Evolutionary conservation across 2,797 vertebrate genomes (phyloP), one percentile per base, ranked within the genome.

Genomic region (Falco rusticolus): DNA sequence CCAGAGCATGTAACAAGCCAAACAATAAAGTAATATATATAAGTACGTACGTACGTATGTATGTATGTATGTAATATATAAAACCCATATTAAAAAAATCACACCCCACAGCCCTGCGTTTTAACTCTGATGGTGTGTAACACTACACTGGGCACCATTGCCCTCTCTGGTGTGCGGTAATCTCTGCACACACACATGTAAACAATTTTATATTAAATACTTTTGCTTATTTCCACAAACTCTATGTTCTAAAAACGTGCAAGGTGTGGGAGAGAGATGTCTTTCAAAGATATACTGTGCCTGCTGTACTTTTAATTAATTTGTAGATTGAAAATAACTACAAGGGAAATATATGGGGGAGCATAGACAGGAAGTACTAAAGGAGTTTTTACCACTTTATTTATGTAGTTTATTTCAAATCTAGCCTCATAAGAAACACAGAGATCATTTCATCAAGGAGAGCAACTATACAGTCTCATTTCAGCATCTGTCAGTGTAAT

Each of bases 261-360:
- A 68, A 61, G 48, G 57, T 82, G 75, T 84, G 51, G 53, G 87
- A 92, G 70, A 91, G 69, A 88, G 34, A 68, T 56, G 84, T 16
- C 53, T 93, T 90, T 71, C 74, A 89, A 31, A 91, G 57, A 92
- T 71, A 71, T 83, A 79, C 16, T 48, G 39, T 56, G n/a, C 48
- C 33, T 92, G 82, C 43, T 90, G 45, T 64, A 92, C 50, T 96
- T 97, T 78, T 96, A 96, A 96, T 97, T 97, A 96, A 85, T 94
- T 78, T 96, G 69, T 92, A 91, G 90, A 96, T 34, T 95, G 92
- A 84, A 93, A 93, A 93, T 84, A 94, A 84, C 37, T 92, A 63
- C 87, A 84, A 94, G 71, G 76, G 72, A 95, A 94, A 82, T 89
- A 95, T 54, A 97, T 83, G 84, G 60, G 9, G 53, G 50, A 65